phyloP scores from a whole-genome alignment of 2,113 vertebrate genomes.

The Grantiella picta region DNA sequence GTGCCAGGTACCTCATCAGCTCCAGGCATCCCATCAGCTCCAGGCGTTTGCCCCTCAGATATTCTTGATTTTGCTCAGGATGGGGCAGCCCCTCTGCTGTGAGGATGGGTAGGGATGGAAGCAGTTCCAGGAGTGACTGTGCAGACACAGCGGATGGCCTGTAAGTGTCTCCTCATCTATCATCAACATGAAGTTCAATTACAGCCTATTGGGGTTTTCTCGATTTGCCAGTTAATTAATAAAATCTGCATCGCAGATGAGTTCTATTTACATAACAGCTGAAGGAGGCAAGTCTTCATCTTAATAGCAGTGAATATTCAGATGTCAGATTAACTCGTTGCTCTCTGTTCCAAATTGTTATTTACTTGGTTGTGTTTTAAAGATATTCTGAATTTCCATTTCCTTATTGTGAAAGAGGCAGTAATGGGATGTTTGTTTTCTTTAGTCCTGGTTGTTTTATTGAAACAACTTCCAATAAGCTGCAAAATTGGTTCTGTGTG shows the following conservation, averaged over 20 bases:
- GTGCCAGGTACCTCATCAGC: not conserved
- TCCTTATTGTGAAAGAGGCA: not conserved
- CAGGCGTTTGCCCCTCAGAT: not conserved
- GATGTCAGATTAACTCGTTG: slow-evolving; percentile 45
- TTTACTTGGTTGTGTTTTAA: not conserved
- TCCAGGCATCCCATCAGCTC: not conserved
- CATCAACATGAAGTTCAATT: slow-evolving; percentile 54
- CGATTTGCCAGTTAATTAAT: slow-evolving; percentile 68
- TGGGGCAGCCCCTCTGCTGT: not conserved
- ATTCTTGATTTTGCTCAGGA: not conserved
- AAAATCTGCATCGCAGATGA: slow-evolving; percentile 67
- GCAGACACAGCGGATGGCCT: slow-evolving; percentile 17
- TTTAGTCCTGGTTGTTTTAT: not conserved
- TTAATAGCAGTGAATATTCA: slow-evolving; percentile 55
- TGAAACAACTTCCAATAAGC: not conserved
- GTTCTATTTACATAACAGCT: slow-evolving; percentile 69
- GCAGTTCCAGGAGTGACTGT: not conserved
- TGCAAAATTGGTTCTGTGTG: not conserved
- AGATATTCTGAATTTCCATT: not conserved
- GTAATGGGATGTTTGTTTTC: not conserved
- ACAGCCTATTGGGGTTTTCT: slow-evolving; percentile 63
- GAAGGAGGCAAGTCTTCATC: slow-evolving; percentile 61
- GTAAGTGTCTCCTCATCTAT: slow-evolving; percentile 55
- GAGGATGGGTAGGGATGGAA: not conserved
- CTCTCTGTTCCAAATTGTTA: not conserved